Conservation (phyloP, 2,113 vertebrate species). For the Hydrochoerus hydrochaeris region DNA sequence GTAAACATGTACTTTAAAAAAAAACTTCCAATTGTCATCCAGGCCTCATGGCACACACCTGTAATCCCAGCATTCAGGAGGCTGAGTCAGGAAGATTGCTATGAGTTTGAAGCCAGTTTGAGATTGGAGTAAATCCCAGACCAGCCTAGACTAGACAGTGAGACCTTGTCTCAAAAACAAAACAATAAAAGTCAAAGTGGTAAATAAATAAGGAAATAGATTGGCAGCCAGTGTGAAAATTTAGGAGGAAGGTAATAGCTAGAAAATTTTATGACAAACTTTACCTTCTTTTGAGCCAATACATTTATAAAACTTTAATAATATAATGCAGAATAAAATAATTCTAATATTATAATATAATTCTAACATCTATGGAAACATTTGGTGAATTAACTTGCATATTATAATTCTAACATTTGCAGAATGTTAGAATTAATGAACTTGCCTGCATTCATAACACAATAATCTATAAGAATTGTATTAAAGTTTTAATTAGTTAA, state of each 20-base stretch:
- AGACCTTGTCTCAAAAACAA: background rate
- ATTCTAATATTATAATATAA: background rate
- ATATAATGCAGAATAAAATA: conserved; percentile 26
- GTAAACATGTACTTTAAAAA: background rate
- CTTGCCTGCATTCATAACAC: background rate
- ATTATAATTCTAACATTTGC: conserved; percentile 10
- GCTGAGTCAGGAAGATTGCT: background rate
- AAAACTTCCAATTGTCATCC: background rate
- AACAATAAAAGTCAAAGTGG: background rate
- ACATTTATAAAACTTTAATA: conserved; percentile 34
- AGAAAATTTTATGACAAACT: background rate
- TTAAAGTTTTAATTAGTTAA: conserved; percentile 13
- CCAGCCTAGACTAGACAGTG: background rate
- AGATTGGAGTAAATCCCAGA: background rate
- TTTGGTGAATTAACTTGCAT: background rate
- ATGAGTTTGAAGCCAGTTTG: background rate
- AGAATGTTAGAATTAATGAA: background rate
- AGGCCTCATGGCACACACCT: background rate
- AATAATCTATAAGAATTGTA: background rate
- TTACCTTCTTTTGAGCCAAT: background rate
- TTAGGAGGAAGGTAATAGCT: background rate
- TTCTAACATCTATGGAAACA: background rate
- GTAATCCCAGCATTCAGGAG: background rate
- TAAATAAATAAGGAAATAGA: conserved; percentile 6
- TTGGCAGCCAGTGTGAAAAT: background rate